Percentiles rank a stretch among this genome's conserved stretches.
Evolutionary conservation across 2,113 vertebrate genomes (phyloP).

Genomic region (Mionectes macconnelli): DNA sequence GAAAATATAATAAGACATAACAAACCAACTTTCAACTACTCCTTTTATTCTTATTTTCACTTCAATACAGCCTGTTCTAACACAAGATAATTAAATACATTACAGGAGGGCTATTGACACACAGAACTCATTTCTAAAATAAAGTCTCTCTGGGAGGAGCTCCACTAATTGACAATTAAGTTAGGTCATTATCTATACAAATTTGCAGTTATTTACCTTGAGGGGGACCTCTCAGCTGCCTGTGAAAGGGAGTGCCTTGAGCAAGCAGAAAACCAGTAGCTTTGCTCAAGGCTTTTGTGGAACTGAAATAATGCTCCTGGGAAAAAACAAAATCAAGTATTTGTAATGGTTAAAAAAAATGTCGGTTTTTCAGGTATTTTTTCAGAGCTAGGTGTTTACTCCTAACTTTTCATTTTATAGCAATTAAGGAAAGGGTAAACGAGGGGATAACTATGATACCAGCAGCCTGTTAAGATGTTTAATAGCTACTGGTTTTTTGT

Average conservation of each 20-base stretch:
- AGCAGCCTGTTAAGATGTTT: background rate
- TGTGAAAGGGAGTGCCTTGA: rapidly evolving
- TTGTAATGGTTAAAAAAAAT: rapidly evolving
- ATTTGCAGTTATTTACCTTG: rapidly evolving
- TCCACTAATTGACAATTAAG: background rate
- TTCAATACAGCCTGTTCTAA: background rate
- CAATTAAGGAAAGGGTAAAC: background rate
- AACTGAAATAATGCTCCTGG: rapidly evolving
- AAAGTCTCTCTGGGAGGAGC: background rate
- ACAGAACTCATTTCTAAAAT: background rate
- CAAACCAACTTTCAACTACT: rapidly evolving
- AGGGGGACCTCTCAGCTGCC: rapidly evolving
- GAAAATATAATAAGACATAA: rapidly evolving
- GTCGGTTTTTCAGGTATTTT: background rate
- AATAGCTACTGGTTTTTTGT: rapidly evolving
- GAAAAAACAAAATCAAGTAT: rapidly evolving
- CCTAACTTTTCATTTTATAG: rapidly evolving
- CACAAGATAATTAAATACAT: rapidly evolving
- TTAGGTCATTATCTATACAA: background rate
- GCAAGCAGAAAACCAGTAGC: rapidly evolving
- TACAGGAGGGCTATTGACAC: rapidly evolving
- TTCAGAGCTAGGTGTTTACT: rapidly evolving
- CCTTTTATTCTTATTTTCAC: background rate
- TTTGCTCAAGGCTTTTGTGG: background rate
- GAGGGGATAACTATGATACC: rapidly evolving